A percentile compares a stretch with the other conserved stretches of the same genome.
Conservation (phyloP, 2,888 invertebrate species). For the Lycocerus yunnanus region DNA sequence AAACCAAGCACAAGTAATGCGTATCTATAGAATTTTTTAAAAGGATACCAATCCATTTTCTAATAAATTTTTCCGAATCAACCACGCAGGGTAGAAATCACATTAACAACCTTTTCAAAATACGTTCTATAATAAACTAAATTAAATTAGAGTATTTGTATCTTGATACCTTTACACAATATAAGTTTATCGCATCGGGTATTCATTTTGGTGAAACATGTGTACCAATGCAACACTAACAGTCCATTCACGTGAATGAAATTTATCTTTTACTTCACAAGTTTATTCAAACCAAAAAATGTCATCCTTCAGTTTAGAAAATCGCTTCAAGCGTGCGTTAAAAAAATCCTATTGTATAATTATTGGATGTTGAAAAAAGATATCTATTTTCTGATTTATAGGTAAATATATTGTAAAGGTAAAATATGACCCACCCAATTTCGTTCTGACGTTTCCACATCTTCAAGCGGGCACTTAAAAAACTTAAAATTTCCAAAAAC, state of each 20-base stretch:
- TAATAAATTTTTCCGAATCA: neutral
- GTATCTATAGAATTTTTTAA: neutral
- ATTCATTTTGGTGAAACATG: neutral
- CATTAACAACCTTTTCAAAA: neutral
- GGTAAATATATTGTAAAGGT: neutral
- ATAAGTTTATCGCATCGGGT: neutral
- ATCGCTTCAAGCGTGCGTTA: neutral
- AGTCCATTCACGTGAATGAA: neutral
- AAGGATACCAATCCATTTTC: neutral
- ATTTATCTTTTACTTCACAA: neutral
- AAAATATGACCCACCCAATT: neutral
- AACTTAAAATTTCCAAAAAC: neutral
- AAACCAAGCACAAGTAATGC: too few relatives aligned
- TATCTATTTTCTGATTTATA: too few relatives aligned
- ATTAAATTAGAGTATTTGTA: neutral
- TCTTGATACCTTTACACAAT: neutral
- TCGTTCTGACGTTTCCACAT: neutral
- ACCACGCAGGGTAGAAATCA: neutral
- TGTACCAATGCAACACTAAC: neutral
- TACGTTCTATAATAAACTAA: neutral
- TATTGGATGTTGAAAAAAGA: too few relatives aligned
- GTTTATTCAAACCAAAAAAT: neutral
- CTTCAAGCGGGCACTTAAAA: neutral
- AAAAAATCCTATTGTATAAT: neutral
- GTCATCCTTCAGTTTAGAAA: neutral